Evolutionary conservation across 2,113 vertebrate genomes (phyloP).

Genomic region (Hiodon alosoides): DNA sequence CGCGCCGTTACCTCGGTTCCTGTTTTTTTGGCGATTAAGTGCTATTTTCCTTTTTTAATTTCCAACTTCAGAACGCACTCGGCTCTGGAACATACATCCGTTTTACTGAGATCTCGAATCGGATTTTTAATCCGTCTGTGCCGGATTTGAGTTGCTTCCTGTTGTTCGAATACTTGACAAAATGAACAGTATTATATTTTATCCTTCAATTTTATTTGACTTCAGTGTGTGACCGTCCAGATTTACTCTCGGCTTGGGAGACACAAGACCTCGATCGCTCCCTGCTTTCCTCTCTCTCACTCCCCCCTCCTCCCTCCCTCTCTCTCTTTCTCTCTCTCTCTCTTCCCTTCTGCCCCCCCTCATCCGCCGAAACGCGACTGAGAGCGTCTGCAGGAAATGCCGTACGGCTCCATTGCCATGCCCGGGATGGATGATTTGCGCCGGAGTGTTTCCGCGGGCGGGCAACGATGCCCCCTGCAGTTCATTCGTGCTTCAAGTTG

Average conservation of each 20-base stretch:
- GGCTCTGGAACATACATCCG: conserved; percentile 50
- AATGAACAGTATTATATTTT: conserved; percentile 28
- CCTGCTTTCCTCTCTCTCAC: conserved; percentile 42
- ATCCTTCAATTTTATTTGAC: conserved; percentile 32
- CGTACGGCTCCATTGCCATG: conserved; percentile 56
- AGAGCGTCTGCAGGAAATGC: conserved; percentile 59
- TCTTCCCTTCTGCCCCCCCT: conserved; percentile 41
- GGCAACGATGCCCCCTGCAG: conserved; percentile 67
- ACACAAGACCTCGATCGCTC: conserved; percentile 36
- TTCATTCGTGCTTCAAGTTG: conserved; percentile 37
- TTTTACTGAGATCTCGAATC: conserved; percentile 39
- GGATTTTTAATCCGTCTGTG: conserved; percentile 27
- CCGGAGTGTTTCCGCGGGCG: conserved; percentile 28
- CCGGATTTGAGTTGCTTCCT: conserved; percentile 28
- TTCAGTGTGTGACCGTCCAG: conserved; percentile 41
- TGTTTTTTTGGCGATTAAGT: conserved; percentile 37
- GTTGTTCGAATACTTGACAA: conserved; percentile 28
- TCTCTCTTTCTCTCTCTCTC: conserved; percentile 41
- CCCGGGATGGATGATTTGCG: conserved; percentile 37
- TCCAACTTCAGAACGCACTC: conserved; percentile 53
- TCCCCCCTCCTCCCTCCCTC: conserved; percentile 38
- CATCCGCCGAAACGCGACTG: conserved; percentile 10
- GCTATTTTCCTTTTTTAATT: conserved; percentile 36
- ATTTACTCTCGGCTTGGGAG: conserved; percentile 47
- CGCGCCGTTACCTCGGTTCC: conserved; percentile 47